Conservation (phyloP, 2,113 vertebrate genomes). For the Perognathus longimembris region DNA sequence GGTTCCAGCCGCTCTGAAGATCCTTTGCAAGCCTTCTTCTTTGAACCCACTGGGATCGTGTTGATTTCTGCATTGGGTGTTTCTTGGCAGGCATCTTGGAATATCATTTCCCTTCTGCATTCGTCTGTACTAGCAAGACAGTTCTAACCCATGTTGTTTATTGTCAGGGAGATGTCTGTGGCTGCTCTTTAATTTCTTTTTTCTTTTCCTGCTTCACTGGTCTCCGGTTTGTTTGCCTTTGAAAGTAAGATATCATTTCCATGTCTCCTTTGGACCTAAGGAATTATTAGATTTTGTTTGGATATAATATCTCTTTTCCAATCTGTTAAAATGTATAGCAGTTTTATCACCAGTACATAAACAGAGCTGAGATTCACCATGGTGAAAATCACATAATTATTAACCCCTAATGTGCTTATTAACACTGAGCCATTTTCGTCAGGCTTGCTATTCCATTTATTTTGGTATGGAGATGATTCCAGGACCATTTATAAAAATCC, state of each 20-base stretch:
- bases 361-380: no score
- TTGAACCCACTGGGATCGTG: constrained; percentile 39
- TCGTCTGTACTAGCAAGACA: neutral
- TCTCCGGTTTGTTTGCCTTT: neutral
- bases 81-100: constrained; percentile 44
- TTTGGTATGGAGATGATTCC: neutral
- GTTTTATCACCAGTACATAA: neutral
- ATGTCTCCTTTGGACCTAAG: neutral
- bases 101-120: constrained; percentile 38
- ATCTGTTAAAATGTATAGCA: neutral
- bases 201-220: neutral
- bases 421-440: neutral
- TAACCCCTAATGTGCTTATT: neutral
- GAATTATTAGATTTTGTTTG: neutral
- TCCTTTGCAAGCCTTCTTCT: neutral
- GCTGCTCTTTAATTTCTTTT: constrained; percentile 10
- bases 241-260: neutral
- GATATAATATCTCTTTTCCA: neutral
- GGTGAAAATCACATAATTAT: constrained; percentile 18
- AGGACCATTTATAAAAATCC: neutral
- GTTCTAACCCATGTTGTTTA: constrained; percentile 26
- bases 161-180: constrained; percentile 14
- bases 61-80: neutral
- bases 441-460: neutral
- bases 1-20: constrained; percentile 49